phyloP scores from a whole-genome alignment of 2,888 invertebrate genomes.

The Acrobasis consociella region DNA sequence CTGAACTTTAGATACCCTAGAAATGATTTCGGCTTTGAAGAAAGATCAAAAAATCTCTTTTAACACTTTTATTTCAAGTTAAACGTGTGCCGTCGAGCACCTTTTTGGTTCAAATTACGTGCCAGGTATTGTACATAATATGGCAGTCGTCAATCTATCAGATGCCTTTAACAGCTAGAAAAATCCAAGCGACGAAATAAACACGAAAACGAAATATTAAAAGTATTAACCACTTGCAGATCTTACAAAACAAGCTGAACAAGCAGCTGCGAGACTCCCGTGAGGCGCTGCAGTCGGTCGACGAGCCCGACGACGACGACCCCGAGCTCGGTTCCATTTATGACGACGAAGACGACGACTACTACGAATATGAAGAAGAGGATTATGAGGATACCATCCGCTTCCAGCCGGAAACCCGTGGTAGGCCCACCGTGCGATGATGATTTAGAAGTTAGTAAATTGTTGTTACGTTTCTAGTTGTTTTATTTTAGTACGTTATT shows the following conservation, averaged over 20 bases:
- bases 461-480: background rate
- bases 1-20: too few species aligned
- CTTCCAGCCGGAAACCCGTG: conserved; percentile 7
- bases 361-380: conserved; percentile 37
- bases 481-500: conserved; percentile 4
- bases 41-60: too few species aligned
- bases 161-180: too few species aligned
- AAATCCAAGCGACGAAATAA: too few species aligned
- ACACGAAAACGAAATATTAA: background rate
- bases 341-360: conserved; percentile 46
- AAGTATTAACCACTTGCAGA: conserved; percentile 45
- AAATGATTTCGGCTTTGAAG: too few species aligned
- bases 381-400: conserved; percentile 31
- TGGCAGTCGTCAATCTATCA: too few species aligned
- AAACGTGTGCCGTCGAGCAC: too few species aligned
- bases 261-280: conserved; percentile 50
- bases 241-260: conserved; percentile 60
- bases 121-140: too few species aligned
- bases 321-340: conserved; percentile 20
- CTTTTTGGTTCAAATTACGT: too few species aligned
- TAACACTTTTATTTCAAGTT: too few species aligned
- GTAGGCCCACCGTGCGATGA: conserved; percentile 3
- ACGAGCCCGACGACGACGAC: conserved; percentile 48
- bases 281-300: conserved; percentile 35
- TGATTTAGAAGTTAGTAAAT: conserved; percentile 13